A percentile compares a stretch with the other conserved stretches of the same genome.
phyloP scores from a whole-genome alignment of 1,140 invertebrate species.

The Leguminivora glycinivorella region DNA sequence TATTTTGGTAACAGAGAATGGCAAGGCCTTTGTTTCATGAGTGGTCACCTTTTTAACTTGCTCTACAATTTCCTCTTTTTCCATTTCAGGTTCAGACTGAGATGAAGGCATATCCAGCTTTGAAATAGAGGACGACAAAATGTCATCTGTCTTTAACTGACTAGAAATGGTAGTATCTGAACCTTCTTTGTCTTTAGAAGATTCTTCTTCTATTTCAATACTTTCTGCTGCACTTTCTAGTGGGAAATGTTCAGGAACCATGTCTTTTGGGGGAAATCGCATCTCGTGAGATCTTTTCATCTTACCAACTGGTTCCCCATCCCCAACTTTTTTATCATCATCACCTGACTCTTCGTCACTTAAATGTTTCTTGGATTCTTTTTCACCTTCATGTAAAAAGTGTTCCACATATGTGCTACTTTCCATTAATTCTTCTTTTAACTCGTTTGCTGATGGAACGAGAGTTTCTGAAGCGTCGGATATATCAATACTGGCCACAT shows the following conservation, averaged over 20 bases:
- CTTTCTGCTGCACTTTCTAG: slow-evolving; percentile 63
- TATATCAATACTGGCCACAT: slow-evolving; percentile 91
- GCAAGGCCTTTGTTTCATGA: slow-evolving; percentile 52
- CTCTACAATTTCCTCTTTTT: slow-evolving; percentile 59
- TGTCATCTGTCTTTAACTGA: slow-evolving; percentile 69
- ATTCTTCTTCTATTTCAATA: slow-evolving; percentile 69
- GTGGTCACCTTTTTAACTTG: slow-evolving; percentile 43
- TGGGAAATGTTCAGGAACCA: slow-evolving; percentile 75
- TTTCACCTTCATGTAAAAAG: slow-evolving; percentile 70
- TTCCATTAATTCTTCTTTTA: slow-evolving; percentile 78
- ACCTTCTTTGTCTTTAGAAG: slow-evolving; percentile 61
- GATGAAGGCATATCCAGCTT: slow-evolving; percentile 68
- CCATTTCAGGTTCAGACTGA: slow-evolving; percentile 56
- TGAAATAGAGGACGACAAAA: slow-evolving; percentile 70
- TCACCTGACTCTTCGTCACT: slow-evolving; percentile 78
- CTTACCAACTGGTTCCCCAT: slow-evolving; percentile 79
- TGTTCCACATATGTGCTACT: slow-evolving; percentile 75
- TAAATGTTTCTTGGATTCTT: slow-evolving; percentile 57
- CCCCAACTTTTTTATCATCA: slow-evolving; percentile 62
- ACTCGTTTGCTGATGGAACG: slow-evolving; percentile 87
- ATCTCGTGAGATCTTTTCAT: slow-evolving; percentile 95
- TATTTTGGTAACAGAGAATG: slow-evolving; percentile 66
- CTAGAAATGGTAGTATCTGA: slow-evolving; percentile 73
- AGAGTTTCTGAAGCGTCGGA: slow-evolving; percentile 94
- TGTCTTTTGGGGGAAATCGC: slow-evolving; percentile 88